phyloP scores from a whole-genome alignment of 2,113 vertebrate species.

The Rhinoderma darwinii region DNA sequence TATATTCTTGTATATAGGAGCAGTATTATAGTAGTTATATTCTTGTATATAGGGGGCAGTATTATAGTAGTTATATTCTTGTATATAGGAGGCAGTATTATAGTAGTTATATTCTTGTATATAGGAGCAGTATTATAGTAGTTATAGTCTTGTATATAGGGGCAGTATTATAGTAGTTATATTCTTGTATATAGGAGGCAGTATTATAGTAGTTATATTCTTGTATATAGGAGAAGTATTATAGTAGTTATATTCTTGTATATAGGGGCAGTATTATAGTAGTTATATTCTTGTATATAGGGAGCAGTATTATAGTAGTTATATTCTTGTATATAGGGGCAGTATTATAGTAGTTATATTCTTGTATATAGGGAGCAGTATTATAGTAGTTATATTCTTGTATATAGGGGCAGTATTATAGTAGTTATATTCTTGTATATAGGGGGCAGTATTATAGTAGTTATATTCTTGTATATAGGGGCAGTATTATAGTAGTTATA shows the following conservation, averaged over 20 bases:
- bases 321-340: not conserved
- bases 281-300: constrained; percentile 8
- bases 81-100: not conserved
- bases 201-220: constrained; percentile 11
- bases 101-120: too few relatives aligned
- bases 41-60: not conserved
- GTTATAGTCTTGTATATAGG: too few relatives aligned
- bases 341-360: constrained; percentile 15
- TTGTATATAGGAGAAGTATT: not conserved
- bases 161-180: too few relatives aligned
- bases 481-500: not conserved
- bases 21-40: constrained; percentile 14
- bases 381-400: constrained; percentile 8
- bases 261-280: constrained; percentile 5
- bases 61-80: constrained; percentile 11
- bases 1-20: too few relatives aligned
- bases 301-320: constrained; percentile 3
- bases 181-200: too few relatives aligned
- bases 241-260: constrained; percentile 15
- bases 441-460: not conserved
- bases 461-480: not conserved
- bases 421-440: constrained; percentile 4
- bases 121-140: too few relatives aligned
- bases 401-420: constrained; percentile 1
- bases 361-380: not conserved